A percentile compares a stretch with the other conserved stretches of the same genome.
These are phyloP conservation scores for Blastobasis adustella DNA, from an alignment of 2,888 invertebrate species.

Conservation along the genomic window DNA sequence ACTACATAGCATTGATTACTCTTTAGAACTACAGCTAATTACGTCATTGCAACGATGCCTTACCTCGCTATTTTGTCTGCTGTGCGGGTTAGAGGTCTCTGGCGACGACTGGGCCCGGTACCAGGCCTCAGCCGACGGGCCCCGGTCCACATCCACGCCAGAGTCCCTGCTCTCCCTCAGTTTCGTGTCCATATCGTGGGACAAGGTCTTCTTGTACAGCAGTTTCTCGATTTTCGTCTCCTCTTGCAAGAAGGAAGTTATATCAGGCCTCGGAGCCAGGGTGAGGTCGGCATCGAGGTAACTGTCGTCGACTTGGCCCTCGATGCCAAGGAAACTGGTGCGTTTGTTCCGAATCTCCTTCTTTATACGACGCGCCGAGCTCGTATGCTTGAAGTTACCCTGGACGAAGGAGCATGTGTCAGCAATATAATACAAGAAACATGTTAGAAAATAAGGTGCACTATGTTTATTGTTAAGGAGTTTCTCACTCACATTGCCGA, in stretches of 20 bases:
- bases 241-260: slow-evolving; percentile 85
- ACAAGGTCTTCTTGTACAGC: slow-evolving; percentile 81
- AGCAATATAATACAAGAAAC: neutral
- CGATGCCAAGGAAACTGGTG: slow-evolving; percentile 89
- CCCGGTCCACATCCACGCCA: slow-evolving; percentile 81
- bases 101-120: slow-evolving; percentile 69
- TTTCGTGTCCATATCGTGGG: slow-evolving; percentile 80
- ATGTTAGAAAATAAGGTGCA: too few relatives aligned
- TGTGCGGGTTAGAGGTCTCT: slow-evolving; percentile 78
- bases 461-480: too few relatives aligned
- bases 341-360: slow-evolving; percentile 89
- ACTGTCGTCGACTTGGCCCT: slow-evolving; percentile 80
- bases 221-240: slow-evolving; percentile 86
- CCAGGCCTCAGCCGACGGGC: slow-evolving; percentile 75
- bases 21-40: too few relatives aligned
- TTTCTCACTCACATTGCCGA: slow-evolving; percentile 55
- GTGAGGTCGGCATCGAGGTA: slow-evolving; percentile 81
- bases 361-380: slow-evolving; percentile 89
- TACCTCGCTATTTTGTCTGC: slow-evolving; percentile 86
- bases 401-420: slow-evolving; percentile 21
- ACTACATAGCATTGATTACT: too few relatives aligned
- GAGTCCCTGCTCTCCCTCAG: slow-evolving; percentile 83
- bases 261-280: slow-evolving; percentile 84
- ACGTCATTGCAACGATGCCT: slow-evolving; percentile 7
- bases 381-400: slow-evolving; percentile 81